Evolutionary conservation across 2,113 vertebrate species (phyloP).

Genomic region (cattle (Bos taurus)): ARS-UCD2.0 NC_037357.1:45156001-45156500

Average conservation of each 20-base stretch:
- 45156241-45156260: constrained; percentile 14
- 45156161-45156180: background rate
- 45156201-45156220: background rate
- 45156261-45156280: background rate
- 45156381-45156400: background rate
- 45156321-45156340: constrained; percentile 6
- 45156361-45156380: background rate
- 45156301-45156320: background rate
- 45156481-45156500: background rate
- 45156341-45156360: background rate
- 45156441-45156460: background rate
- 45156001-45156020: background rate
- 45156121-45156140: background rate
- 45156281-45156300: background rate
- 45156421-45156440: background rate
- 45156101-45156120: background rate
- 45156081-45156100: background rate
- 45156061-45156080: background rate
- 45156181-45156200: background rate
- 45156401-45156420: background rate
- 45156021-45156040: background rate
- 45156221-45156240: background rate
- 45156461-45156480: background rate
- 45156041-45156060: background rate
- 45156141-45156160: background rate